phyloP scores from a whole-genome alignment of 1,140 invertebrate species.

The Latrodectus geometricus region DNA sequence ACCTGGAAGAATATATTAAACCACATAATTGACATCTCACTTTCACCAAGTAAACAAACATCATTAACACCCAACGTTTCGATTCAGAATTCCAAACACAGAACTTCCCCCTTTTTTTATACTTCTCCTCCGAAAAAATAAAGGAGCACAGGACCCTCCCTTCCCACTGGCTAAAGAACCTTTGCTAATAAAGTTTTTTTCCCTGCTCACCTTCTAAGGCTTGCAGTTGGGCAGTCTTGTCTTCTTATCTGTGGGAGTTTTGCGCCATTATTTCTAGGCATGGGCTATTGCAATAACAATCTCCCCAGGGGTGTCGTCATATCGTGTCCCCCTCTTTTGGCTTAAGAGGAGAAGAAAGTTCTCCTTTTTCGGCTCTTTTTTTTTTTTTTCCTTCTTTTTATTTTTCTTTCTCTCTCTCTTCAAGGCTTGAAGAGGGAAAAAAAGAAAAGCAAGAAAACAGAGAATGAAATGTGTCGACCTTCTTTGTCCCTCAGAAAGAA shows the following conservation, averaged over 20 bases:
- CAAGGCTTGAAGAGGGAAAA: conserved; percentile 9
- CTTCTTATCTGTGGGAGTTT: conserved; percentile 42
- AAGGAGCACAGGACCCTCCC: conserved; percentile 7
- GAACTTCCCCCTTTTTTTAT: neutral
- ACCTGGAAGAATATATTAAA: too few relatives aligned
- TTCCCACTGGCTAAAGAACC: conserved; percentile 2
- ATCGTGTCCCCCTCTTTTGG: conserved; percentile 37
- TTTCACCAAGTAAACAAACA: too few relatives aligned
- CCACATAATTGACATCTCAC: too few relatives aligned
- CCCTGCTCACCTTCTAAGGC: neutral
- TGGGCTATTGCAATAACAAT: conserved; percentile 34
- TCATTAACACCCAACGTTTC: too few relatives aligned
- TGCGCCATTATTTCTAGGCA: conserved; percentile 26
- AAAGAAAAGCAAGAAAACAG: neutral
- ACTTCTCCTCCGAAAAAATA: neutral
- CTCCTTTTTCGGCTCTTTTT: neutral
- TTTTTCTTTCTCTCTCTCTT: neutral
- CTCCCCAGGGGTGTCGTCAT: conserved; percentile 38
- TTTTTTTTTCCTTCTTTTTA: neutral
- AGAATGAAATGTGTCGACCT: conserved; percentile 36
- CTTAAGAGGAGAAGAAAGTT: conserved; percentile 27
- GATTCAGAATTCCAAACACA: too few relatives aligned
- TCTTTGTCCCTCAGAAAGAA: conserved; percentile 30
- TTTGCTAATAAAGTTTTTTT: conserved; percentile 5
- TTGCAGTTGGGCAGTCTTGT: neutral